Conservation (phyloP, 2,113 vertebrate genomes). For the Enhydra lutris region DNA sequence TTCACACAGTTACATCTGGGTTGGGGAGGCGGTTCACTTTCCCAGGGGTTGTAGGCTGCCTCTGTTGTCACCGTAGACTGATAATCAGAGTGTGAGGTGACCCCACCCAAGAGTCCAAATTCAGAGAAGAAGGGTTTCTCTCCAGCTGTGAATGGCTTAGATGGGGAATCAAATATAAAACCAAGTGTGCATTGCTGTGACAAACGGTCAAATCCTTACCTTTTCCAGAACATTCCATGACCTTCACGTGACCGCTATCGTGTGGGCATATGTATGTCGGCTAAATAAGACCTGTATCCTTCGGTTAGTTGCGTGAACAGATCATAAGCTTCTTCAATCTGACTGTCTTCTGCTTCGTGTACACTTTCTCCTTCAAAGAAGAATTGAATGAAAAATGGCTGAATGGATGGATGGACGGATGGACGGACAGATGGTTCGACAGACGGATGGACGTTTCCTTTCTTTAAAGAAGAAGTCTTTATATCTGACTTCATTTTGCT, state of each 20-base stretch:
- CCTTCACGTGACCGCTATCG: not conserved
- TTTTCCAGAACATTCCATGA: not conserved
- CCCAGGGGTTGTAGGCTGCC: too few species aligned
- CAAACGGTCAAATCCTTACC: not conserved
- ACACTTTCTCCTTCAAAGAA: not conserved
- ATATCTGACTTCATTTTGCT: not conserved
- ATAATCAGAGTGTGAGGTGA: not conserved
- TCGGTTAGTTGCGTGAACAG: not conserved
- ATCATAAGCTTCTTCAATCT: not conserved
- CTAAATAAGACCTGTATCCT: not conserved
- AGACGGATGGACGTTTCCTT: too few species aligned
- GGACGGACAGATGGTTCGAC: too few species aligned
- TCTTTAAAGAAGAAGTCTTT: not conserved
- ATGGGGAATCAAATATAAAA: not conserved
- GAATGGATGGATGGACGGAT: not conserved
- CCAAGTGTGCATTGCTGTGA: not conserved
- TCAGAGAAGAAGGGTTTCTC: not conserved
- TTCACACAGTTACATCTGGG: too few species aligned
- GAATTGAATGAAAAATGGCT: not conserved
- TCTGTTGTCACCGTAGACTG: not conserved
- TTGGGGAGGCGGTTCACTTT: too few species aligned
- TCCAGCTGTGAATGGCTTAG: not conserved
- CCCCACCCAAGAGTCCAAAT: not conserved
- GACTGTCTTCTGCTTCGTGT: not conserved
- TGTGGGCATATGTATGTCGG: rapidly evolving